A percentile compares a stretch with the other conserved stretches of the same genome.
phyloP scores from a whole-genome alignment of 2,113 vertebrate genomes.

The Cyprinodon brontotheroides region DNA sequence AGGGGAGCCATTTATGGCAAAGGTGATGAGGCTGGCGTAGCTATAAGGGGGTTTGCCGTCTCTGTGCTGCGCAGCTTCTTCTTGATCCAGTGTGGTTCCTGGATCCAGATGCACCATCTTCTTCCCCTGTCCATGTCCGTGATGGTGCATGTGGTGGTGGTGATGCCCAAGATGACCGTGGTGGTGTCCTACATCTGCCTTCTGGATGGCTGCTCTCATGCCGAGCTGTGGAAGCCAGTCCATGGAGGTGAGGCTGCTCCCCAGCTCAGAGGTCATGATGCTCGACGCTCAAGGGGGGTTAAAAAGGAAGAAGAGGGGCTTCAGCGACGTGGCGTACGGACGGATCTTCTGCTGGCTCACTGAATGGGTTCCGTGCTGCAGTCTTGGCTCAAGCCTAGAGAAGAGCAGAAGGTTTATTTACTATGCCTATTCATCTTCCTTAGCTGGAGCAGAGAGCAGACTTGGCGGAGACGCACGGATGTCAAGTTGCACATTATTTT shows the following conservation, averaged over 20 bases:
- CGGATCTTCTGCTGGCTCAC: constrained; percentile 64
- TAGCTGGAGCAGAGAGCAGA: constrained; percentile 57
- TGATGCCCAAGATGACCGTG: constrained; percentile 64
- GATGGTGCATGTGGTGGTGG: constrained; percentile 74
- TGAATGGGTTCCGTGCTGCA: constrained; percentile 67
- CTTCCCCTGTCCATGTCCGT: constrained; percentile 81
- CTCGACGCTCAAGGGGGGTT: constrained; percentile 25
- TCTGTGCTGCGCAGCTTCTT: constrained; percentile 89
- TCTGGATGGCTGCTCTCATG: constrained; percentile 89
- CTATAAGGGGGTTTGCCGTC: constrained; percentile 93
- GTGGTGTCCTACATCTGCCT: constrained; percentile 77
- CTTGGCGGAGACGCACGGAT: constrained; percentile 59
- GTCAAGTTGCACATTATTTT: constrained; percentile 63
- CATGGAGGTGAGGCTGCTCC: constrained; percentile 93
- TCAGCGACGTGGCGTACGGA: constrained; percentile 36
- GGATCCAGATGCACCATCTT: constrained; percentile 85
- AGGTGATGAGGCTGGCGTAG: constrained; percentile 93
- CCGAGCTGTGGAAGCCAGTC: constrained; percentile 93
- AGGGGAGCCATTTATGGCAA: constrained; percentile 91
- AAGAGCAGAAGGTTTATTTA: constrained; percentile 67
- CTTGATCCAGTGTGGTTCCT: constrained; percentile 88
- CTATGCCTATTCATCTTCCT: constrained; percentile 58
- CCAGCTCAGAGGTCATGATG: constrained; percentile 91
- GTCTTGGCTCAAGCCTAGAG: constrained; percentile 72
- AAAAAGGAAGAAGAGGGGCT: constrained; percentile 37